Percentiles rank a stretch among this genome's conserved stretches.
Conservation (phyloP, 2,888 invertebrate species). For the Hylaea fasciaria region DNA sequence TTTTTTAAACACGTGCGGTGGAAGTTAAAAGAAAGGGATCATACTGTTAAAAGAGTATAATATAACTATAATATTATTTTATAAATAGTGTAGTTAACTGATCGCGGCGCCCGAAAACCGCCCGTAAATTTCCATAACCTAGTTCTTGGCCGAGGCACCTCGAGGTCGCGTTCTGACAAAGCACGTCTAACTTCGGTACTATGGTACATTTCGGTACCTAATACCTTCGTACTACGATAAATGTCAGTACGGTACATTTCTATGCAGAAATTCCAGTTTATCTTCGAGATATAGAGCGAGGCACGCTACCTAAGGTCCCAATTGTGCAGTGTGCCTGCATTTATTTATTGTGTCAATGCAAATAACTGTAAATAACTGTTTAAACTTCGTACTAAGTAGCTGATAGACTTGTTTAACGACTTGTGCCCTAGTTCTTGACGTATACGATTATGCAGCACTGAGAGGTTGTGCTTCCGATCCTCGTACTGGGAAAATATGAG, state of each 20-base stretch:
- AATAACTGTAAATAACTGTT: constrained; percentile 6
- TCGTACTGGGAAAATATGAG: too few relatives aligned
- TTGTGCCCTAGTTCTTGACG: too few relatives aligned
- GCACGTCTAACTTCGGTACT: constrained; percentile 44
- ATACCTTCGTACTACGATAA: not conserved
- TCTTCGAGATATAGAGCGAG: constrained; percentile 40
- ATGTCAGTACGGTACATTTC: constrained; percentile 32
- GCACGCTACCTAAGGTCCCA: constrained; percentile 34
- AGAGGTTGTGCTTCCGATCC: too few relatives aligned
- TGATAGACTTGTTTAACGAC: not conserved
- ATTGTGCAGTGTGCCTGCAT: constrained; percentile 11
- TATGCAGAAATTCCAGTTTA: constrained; percentile 55
- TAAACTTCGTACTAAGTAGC: not conserved
- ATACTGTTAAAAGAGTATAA: too few relatives aligned
- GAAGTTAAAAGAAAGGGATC: too few relatives aligned
- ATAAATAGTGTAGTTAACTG: too few relatives aligned
- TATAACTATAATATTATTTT: too few relatives aligned
- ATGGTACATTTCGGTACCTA: constrained; percentile 36
- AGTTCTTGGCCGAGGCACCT: constrained; percentile 38
- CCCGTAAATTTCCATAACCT: constrained; percentile 43
- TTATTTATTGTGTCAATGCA: constrained; percentile 3
- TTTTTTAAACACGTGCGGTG: too few relatives aligned
- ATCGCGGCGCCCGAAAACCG: constrained; percentile 6
- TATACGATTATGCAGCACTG: too few relatives aligned
- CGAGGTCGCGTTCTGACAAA: constrained; percentile 48